A percentile compares a stretch with the other conserved stretches of the same genome.
These are phyloP conservation scores for Falco biarmicus DNA, from an alignment of 2,797 vertebrate genomes.

Conservation along the genomic window DNA sequence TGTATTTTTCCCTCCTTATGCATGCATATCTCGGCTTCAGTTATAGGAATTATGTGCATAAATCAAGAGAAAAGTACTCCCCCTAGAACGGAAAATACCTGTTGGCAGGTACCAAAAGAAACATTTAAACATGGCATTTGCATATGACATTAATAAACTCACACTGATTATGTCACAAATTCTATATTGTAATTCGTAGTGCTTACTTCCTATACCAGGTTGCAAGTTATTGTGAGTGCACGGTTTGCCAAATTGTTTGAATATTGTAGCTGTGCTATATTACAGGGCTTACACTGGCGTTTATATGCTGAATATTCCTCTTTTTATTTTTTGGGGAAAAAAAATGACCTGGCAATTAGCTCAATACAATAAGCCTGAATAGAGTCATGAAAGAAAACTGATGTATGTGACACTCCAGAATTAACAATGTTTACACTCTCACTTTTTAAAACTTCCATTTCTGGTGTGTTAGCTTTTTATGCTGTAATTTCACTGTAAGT, in stretches of 20 bases:
- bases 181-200: constrained; percentile 19
- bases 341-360: neutral
- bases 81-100: constrained; percentile 63
- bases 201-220: constrained; percentile 36
- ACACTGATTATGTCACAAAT: constrained; percentile 6
- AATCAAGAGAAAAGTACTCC: constrained; percentile 29
- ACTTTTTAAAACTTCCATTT: neutral
- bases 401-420: neutral
- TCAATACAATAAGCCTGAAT: neutral
- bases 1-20: constrained; percentile 51
- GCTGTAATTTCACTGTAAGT: neutral
- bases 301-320: neutral
- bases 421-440: neutral
- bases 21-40: neutral
- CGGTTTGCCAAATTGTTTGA: constrained; percentile 34
- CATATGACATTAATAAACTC: constrained; percentile 56
- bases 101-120: constrained; percentile 58
- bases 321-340: neutral
- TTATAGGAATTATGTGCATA: constrained; percentile 24
- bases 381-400: neutral
- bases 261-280: constrained; percentile 12
- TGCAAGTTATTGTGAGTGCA: constrained; percentile 22
- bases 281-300: neutral
- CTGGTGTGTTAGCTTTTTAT: neutral
- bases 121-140: constrained; percentile 54